Percentiles rank a stretch among this genome's conserved stretches.
Evolutionary conservation across 1,140 invertebrate genomes (phyloP).

Genomic region (Hirudo medicinalis): DNA sequence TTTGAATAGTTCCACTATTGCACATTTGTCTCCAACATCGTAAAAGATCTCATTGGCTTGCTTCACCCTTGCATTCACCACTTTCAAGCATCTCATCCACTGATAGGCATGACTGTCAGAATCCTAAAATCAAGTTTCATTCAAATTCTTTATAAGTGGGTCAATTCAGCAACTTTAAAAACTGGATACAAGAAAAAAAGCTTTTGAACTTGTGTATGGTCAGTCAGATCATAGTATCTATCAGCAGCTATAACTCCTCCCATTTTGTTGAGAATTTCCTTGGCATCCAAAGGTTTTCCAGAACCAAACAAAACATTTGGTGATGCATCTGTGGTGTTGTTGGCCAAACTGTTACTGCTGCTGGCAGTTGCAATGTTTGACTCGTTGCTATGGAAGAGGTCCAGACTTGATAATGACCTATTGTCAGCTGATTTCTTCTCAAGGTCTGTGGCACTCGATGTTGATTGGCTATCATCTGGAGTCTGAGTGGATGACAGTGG

Average conservation of each 20-base stretch:
- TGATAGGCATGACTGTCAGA: slow-evolving; percentile 44
- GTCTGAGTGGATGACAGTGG: slow-evolving; percentile 13
- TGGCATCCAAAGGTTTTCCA: no score
- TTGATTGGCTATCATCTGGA: slow-evolving; percentile 37
- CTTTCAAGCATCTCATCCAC: slow-evolving; percentile 50
- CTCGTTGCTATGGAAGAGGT: slow-evolving; percentile 29
- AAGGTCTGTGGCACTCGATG: slow-evolving; percentile 38
- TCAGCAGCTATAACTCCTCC: no score
- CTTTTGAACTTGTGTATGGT: background rate
- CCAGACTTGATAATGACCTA: slow-evolving; percentile 42
- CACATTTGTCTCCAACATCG: background rate
- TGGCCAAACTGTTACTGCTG: background rate
- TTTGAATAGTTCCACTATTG: slow-evolving; percentile 46
- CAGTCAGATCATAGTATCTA: no score
- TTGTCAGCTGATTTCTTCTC: slow-evolving; percentile 26
- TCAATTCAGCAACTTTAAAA: background rate
- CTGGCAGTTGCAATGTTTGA: background rate
- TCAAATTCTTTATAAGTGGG: background rate
- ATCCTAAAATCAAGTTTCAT: slow-evolving; percentile 26
- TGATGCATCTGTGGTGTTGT: background rate
- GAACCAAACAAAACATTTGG: background rate
- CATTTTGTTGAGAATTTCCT: no score
- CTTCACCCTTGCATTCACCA: slow-evolving; percentile 45
- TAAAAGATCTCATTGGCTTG: slow-evolving; percentile 48
- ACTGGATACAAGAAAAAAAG: background rate